These are phyloP conservation scores for Drosophila falleni DNA, from an alignment of 2,888 invertebrate genomes.

Conservation along the genomic window DNA sequence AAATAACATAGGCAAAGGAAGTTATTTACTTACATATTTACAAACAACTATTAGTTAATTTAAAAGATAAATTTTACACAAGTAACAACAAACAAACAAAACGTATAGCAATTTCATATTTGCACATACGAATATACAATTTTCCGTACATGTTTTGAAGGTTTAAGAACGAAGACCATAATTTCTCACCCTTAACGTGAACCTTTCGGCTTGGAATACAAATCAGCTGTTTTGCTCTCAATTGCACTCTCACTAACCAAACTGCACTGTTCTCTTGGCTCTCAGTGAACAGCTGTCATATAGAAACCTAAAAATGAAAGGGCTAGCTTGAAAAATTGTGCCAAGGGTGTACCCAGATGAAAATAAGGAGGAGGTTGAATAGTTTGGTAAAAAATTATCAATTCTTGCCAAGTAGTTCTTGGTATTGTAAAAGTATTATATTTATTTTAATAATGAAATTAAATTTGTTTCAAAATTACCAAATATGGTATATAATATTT, in stretches of 20 bases:
- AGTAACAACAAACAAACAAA: neutral
- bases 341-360: no score
- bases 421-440: no score
- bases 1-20: neutral
- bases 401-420: no score
- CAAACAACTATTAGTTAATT: neutral
- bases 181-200: slow-evolving; percentile 2
- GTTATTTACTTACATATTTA: neutral
- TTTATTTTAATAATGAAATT: no score
- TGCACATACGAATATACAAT: neutral
- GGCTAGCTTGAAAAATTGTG: slow-evolving; percentile 15
- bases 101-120: neutral
- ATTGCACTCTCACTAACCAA: neutral
- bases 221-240: slow-evolving; percentile 37
- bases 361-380: no score
- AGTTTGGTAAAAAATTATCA: no score
- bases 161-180: neutral
- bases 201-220: neutral
- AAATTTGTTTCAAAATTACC: no score
- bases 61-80: slow-evolving; percentile 1
- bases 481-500: no score
- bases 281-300: slow-evolving; percentile 37
- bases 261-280: neutral
- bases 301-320: slow-evolving; percentile 10
- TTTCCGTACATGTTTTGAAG: neutral